Evolutionary conservation across 1,140 invertebrate genomes (phyloP).

Genomic region (Eumeta japonica): DNA sequence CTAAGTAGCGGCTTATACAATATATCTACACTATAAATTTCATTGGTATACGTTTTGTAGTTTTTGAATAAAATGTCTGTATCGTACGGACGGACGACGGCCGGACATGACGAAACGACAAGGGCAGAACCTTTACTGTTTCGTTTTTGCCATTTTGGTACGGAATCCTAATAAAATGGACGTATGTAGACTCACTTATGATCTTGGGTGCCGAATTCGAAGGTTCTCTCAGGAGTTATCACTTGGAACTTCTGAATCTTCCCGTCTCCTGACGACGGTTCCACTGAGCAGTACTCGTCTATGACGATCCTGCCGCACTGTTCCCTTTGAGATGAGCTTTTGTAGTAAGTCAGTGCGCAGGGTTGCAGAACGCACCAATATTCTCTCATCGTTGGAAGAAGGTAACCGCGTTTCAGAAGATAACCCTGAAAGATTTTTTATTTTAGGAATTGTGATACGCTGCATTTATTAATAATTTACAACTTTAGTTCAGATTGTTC

Average conservation of each 20-base stretch:
- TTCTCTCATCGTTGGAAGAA: constrained; percentile 73
- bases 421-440: constrained; percentile 65
- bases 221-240: constrained; percentile 66
- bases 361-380: constrained; percentile 79
- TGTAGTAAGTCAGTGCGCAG: constrained; percentile 72
- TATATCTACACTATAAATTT: too few relatives aligned
- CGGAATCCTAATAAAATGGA: constrained; percentile 1
- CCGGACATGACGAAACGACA: too few relatives aligned
- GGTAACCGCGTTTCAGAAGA: constrained; percentile 71
- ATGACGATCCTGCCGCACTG: constrained; percentile 67
- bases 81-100: too few relatives aligned
- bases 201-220: constrained; percentile 69
- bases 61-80: too few relatives aligned
- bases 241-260: constrained; percentile 60
- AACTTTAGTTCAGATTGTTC: too few relatives aligned
- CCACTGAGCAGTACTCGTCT: constrained; percentile 65
- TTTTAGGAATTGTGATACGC: too few relatives aligned
- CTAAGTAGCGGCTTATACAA: too few relatives aligned
- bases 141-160: too few relatives aligned
- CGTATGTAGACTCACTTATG: constrained; percentile 52
- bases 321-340: constrained; percentile 70
- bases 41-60: too few relatives aligned
- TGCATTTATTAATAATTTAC: too few relatives aligned
- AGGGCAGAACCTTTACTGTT: too few relatives aligned
- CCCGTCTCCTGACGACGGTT: constrained; percentile 58